Evolutionary conservation across 2,797 vertebrate species (phyloP).

Genomic region (Coluber constrictor): DNA sequence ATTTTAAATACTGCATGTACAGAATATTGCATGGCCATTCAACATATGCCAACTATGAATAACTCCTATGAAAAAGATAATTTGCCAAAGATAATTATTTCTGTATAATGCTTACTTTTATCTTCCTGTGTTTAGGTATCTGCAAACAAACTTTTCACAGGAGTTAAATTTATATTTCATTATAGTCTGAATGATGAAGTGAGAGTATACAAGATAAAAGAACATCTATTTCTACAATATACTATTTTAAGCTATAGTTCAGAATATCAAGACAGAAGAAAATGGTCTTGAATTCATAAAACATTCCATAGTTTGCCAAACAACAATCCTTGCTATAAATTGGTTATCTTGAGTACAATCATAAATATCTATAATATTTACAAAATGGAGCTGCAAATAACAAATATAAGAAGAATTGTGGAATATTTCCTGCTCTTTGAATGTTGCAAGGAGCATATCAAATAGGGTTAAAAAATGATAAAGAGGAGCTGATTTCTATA

Average conservation of each 20-base stretch:
- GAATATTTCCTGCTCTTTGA: not conserved
- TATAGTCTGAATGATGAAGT: not conserved
- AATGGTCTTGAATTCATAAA: not conserved
- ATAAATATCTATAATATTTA: not conserved
- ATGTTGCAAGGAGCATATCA: not conserved
- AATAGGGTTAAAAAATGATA: not conserved
- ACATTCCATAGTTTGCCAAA: not conserved
- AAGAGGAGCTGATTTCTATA: not conserved
- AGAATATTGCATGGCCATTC: not conserved
- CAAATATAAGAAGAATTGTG: not conserved
- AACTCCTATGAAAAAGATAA: not conserved
- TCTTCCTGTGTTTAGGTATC: not conserved
- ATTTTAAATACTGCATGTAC: not conserved
- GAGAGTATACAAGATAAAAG: not conserved
- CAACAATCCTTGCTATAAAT: not conserved
- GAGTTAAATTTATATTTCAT: not conserved
- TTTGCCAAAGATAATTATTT: constrained; percentile 14
- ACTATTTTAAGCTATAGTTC: not conserved
- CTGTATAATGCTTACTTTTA: not conserved
- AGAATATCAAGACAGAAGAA: not conserved
- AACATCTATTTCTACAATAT: not conserved
- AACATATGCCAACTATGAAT: not conserved
- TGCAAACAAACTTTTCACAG: not conserved
- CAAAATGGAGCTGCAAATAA: not conserved
- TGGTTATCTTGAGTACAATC: not conserved